Evolutionary conservation across 2,797 vertebrate species (phyloP), one percentile per base, ranked within the genome.

Genomic region (Sebastes goodei): DNA sequence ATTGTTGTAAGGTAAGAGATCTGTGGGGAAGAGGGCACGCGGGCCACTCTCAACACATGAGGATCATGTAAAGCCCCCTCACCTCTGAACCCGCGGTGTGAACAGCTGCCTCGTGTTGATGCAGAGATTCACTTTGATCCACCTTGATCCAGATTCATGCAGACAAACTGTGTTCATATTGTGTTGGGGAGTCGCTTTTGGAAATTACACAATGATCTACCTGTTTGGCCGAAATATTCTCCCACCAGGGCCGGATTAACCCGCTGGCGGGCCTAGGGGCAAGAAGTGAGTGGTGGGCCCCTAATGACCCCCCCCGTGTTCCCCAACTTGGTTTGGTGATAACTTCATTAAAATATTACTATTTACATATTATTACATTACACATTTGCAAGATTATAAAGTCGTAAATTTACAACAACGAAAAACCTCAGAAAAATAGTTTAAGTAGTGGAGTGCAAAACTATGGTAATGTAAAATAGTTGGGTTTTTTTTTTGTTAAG

Each of bases 61-160:
- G 87, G 92, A 91, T 91, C 93, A 93, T 92, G 93, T 94, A 93
- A 94, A 93, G 86, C 88, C 84, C 78, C 75, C 59, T 93, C 88
- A 94, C 93, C 94, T 95, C 89, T 94, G 93, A 94, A 92, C 92
- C 72, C n/a, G 46, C 10, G 57, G 89, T 89, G 87, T 83, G 85
- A 94, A 94, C 93, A 94, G 92, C 94, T 95, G 94, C 86, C 86
- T 85, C 6, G 63, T 93, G 93, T 94, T 94, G 90, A 94, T 73
- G 71, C 71, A 77, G 68, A 82, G 87, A 86, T 90, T 90, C 88
- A 70, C 88, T 94, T 93, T 94, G 93, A 96, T 95, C 90, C 90
- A 89, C 92, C 92, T 94, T 89, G 88, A 94, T 92, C 87, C 32
- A 27, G 76, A 89, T 82, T 85, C 83, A 74, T 65, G 81, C 84